Evolutionary conservation across 2,113 vertebrate species (phyloP).

Genomic region (Nicator chloris): DNA sequence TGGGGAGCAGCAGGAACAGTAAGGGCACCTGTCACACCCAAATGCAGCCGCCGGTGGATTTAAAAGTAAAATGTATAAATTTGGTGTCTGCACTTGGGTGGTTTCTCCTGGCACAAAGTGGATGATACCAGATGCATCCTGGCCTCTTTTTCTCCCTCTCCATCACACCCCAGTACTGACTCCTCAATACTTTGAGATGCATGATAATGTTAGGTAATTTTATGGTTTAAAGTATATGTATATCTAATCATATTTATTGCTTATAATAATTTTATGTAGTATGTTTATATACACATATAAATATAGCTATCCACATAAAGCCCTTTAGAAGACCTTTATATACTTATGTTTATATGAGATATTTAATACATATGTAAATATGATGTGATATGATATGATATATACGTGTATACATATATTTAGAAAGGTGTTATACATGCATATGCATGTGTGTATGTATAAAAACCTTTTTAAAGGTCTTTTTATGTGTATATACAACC

Average conservation of each 20-base stretch:
- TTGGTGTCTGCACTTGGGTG: neutral
- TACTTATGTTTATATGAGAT: neutral
- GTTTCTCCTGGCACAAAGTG: neutral
- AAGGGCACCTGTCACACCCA: neutral
- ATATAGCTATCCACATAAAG: neutral
- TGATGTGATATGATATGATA: neutral
- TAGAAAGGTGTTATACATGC: neutral
- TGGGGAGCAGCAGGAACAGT: neutral
- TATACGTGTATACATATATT: neutral
- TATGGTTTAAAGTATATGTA: neutral
- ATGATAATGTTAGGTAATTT: neutral
- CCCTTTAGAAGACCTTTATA: neutral
- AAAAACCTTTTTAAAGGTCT: neutral
- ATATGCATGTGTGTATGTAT: no score
- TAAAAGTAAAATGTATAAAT: neutral
- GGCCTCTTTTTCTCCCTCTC: neutral
- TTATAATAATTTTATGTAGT: neutral
- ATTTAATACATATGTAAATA: neutral
- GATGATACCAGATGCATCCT: fast-evolving
- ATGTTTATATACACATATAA: neutral
- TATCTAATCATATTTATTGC: neutral
- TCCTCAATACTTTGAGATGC: neutral
- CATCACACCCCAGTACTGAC: neutral
- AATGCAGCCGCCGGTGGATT: neutral
- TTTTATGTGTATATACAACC: neutral